Percentiles rank a stretch among this genome's conserved stretches.
Conservation (phyloP, 2,888 invertebrate genomes). For the Diarsia brunnea region DNA sequence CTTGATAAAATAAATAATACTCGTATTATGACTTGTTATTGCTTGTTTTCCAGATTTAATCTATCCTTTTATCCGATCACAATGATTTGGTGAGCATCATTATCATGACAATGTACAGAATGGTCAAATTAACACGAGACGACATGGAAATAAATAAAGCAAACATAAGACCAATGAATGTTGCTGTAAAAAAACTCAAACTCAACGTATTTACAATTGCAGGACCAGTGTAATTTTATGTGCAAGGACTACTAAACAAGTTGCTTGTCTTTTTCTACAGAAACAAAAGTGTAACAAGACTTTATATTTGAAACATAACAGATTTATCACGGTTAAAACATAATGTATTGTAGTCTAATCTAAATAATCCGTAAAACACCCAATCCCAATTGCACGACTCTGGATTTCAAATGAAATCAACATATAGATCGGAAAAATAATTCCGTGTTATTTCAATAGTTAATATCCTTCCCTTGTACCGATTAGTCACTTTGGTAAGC, state of each 20-base stretch:
- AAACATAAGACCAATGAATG: constrained; percentile 70
- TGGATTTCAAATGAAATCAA: constrained; percentile 11
- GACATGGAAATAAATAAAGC: constrained; percentile 70
- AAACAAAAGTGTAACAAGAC: constrained; percentile 4
- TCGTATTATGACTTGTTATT: not conserved
- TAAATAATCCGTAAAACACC: not conserved
- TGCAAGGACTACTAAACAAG: constrained; percentile 7
- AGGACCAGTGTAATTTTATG: constrained; percentile 26
- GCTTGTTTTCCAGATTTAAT: not conserved
- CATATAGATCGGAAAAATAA: constrained; percentile 6
- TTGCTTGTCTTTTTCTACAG: too few relatives aligned
- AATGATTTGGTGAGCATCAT: constrained; percentile 42
- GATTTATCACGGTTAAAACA: not conserved
- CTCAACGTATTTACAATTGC: constrained; percentile 80
- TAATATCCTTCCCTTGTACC: constrained; percentile 53
- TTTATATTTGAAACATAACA: not conserved
- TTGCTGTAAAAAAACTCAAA: constrained; percentile 67
- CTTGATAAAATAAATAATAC: not conserved
- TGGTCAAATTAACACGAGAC: constrained; percentile 68
- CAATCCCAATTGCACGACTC: constrained; percentile 33
- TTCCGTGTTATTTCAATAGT: constrained; percentile 48
- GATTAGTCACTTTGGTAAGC: constrained; percentile 67
- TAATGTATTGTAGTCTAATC: not conserved
- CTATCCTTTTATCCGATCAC: not conserved
- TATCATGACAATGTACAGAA: constrained; percentile 52